A percentile compares a stretch with the other conserved stretches of the same genome.
Conservation (phyloP, 2,797 vertebrate genomes). For the Sebastiscus albofasciatus region DNA sequence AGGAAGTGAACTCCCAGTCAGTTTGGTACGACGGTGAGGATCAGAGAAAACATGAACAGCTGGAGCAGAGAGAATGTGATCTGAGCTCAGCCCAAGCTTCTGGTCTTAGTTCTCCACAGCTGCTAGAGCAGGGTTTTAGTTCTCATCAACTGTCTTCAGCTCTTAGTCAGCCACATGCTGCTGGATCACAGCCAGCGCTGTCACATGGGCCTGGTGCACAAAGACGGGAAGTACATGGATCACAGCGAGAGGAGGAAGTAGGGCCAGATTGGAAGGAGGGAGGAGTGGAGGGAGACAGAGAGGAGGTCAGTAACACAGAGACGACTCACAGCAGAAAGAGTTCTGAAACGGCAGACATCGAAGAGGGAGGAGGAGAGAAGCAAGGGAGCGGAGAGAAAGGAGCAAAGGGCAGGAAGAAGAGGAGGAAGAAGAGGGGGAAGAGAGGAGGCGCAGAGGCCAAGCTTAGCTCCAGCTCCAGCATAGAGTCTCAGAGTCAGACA, state of each 20-base stretch:
- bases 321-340: constrained; percentile 29
- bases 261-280: constrained; percentile 41
- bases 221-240: constrained; percentile 68
- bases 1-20: constrained; percentile 26
- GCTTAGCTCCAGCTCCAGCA: constrained; percentile 57
- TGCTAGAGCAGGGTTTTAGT: constrained; percentile 29
- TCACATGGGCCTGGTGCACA: constrained; percentile 65
- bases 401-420: constrained; percentile 52
- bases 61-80: constrained; percentile 34
- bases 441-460: constrained; percentile 43
- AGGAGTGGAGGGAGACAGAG: constrained; percentile 22
- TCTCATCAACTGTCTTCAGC: constrained; percentile 34
- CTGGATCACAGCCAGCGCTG: constrained; percentile 50
- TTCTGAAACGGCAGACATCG: constrained; percentile 26
- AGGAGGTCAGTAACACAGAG: constrained; percentile 25
- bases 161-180: constrained; percentile 54
- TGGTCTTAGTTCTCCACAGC: constrained; percentile 35
- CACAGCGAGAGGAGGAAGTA: constrained; percentile 59
- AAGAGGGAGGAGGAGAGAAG: constrained; percentile 27
- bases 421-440: constrained; percentile 52
- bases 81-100: constrained; percentile 14
- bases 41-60: constrained; percentile 6
- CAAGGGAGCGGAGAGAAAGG: constrained; percentile 26
- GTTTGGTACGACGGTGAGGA: constrained; percentile 48
- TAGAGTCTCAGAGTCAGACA: constrained; percentile 41